These are phyloP conservation scores for Thereva nobilitata DNA, from an alignment of 2,888 invertebrate genomes.

Conservation along the genomic window DNA sequence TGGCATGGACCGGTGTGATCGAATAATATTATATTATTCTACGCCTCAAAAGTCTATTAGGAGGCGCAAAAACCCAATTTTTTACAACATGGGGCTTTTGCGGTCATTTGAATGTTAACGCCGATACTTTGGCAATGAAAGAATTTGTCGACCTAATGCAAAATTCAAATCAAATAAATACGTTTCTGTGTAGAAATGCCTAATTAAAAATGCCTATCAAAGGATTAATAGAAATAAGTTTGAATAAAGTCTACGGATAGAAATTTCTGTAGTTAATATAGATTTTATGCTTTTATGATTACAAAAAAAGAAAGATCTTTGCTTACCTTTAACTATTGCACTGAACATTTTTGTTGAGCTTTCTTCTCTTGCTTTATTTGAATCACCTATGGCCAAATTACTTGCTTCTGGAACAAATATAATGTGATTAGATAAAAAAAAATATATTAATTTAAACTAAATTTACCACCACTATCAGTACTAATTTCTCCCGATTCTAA, in stretches of 20 bases:
- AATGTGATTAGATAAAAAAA: not conserved
- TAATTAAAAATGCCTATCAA: too few species aligned
- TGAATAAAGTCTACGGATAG: not conserved
- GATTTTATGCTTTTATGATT: not conserved
- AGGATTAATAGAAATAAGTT: too few species aligned
- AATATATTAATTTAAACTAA: not conserved
- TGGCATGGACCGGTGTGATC: too few species aligned
- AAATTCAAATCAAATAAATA: too few species aligned
- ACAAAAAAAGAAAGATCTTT: not conserved
- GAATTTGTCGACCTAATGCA: too few species aligned
- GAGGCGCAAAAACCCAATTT: too few species aligned
- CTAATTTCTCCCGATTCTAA: constrained; percentile 67
- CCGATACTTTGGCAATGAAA: too few species aligned
- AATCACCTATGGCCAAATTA: constrained; percentile 36
- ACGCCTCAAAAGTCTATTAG: too few species aligned
- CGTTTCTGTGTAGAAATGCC: too few species aligned
- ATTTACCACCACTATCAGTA: constrained; percentile 51
- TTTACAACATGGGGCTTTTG: too few species aligned
- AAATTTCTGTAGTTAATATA: not conserved
- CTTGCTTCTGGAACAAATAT: constrained; percentile 35
- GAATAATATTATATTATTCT: too few species aligned
- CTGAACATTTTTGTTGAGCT: constrained; percentile 6
- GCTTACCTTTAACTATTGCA: constrained; percentile 27
- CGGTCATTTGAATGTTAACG: too few species aligned
- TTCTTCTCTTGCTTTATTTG: constrained; percentile 13